Base-by-base conservation (phyloP, 2,797 vertebrate species). In the Anas bahamensis region DNA sequence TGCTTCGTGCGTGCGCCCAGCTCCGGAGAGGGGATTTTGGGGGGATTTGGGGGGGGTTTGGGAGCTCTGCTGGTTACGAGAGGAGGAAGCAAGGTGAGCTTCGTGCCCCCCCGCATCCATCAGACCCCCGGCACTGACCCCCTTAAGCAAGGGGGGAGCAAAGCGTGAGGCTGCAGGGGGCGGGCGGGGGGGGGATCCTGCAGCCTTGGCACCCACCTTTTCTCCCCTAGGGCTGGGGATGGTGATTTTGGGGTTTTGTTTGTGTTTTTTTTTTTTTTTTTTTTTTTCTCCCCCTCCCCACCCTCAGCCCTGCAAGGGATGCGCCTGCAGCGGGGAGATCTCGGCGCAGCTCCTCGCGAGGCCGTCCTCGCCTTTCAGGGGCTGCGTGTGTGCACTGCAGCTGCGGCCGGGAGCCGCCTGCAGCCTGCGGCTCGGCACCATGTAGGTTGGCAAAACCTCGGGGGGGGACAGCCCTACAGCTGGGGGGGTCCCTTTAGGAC, bases 11-110 rank as follows among this genome's bases (percentile, higher is more conserved):
- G 21, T 19, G 65, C 76, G 82, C 80, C 89, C 70, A 91, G 83
- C 76, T 50, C 57, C 42, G 4, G 48, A 60, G 93, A 93, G 80
- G 86, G 41, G 86, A 81, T 94, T 72, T 48, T 7, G 39, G 46
- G 46, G 46, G 46, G 46, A 18, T 41, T 17, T 42, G 35, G 41
- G 83, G 11, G 11, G 88, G 92, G 18, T 79, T 89, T 59, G 71
- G 63, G 44, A 64, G 73, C 83, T 28, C 81, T 17, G 2, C 46
- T 22, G 17, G 41, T 52, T 85, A 84, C 75, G 3, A 82, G 74
- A 68, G 53, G 24, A 77, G 86, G 80, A 91, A 80, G 74, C 95
- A 94, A 95, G 95, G 94, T 91, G 94, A 95, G 90, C 92, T 92
- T 3, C 11, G 23, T 73, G 94, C 65, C 78, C 14, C 13, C 52